These are phyloP conservation scores for Lingula anatina DNA, from an alignment of 2,888 invertebrate species.

Conservation along the genomic window DNA sequence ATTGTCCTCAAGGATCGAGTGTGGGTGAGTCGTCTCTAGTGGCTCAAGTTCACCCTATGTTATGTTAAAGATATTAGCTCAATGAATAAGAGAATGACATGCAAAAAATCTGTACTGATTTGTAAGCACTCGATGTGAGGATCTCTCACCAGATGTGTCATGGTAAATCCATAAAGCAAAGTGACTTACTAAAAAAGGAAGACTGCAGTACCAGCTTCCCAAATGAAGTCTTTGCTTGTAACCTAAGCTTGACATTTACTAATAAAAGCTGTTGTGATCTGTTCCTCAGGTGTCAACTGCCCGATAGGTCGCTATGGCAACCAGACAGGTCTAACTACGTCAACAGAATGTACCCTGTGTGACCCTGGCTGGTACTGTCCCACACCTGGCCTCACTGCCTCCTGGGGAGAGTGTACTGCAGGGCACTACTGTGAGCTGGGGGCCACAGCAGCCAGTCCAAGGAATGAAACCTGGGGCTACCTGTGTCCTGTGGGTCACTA, in stretches of 20 bases:
- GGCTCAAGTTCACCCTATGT: constrained; percentile 1
- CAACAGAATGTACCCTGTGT: constrained; percentile 30
- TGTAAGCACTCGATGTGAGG: too few species aligned
- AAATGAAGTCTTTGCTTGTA: too few species aligned
- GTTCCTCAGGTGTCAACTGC: constrained; percentile 31
- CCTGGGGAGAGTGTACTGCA: constrained; percentile 32
- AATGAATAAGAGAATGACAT: too few species aligned
- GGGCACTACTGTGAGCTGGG: constrained; percentile 35
- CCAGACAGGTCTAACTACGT: constrained; percentile 29
- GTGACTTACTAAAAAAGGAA: too few species aligned
- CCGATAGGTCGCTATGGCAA: constrained; percentile 41
- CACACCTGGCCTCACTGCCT: constrained; percentile 28
- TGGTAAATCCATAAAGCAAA: too few species aligned
- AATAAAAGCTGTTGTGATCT: too few species aligned
- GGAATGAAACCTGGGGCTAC: constrained; percentile 40
- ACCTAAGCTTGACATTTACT: too few species aligned
- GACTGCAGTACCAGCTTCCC: too few species aligned
- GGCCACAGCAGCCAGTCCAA: constrained; percentile 34
- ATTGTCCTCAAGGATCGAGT: constrained; percentile 29
- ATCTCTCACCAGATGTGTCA: too few species aligned
- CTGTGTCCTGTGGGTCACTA: constrained; percentile 40
- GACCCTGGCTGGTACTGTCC: constrained; percentile 34
- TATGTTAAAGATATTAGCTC: too few species aligned
- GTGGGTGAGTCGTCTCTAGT: constrained; percentile 11
- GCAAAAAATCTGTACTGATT: too few species aligned